Base-by-base conservation (phyloP, 2,888 invertebrate genomes). In the Eupithecia pulchellata region DNA sequence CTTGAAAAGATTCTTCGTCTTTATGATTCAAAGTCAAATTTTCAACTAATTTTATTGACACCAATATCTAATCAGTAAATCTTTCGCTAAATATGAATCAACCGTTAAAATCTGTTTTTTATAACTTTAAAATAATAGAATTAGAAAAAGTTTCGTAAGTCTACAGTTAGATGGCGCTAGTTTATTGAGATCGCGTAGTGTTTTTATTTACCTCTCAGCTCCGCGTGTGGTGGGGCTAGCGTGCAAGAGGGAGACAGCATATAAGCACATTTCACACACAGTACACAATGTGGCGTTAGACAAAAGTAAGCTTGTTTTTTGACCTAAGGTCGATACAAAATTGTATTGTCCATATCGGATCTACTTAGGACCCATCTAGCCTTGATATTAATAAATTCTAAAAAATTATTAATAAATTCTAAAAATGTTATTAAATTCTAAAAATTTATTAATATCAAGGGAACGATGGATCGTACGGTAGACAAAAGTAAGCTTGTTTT, bases 201-300 rank as follows among this genome's bases (percentile, higher is more conserved):
- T 78, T 78, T 52, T 9, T 91, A 92, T 89, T 94, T 94, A 94
- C 94, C 94, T 94, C 94, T 90, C 84, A 94, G 86, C 81, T 94
- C 94, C 92, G 92, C 88, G 88, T 94, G 94, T 88, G 91, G 94
- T 80, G 93, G 93, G 89, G 93, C 93, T 94, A 86, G 91, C 91
- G 93, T 93, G 92, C 92, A 92, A 94, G 85, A 92, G 92, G 83
- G 89, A 92, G 89, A 93, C 85, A 80, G 88, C 88, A 92, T 88
- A 89, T 92, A 93, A 93, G 93, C 93, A 88, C 84, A 87, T 79
- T 34, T 20, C 34, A 61, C 61, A 61, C 61, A 61, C 32, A 32
- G 34, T 61, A 61, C 34, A 57, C 29, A 57, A 57, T 57, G 57
- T 57, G 57, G 57, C 29, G 57, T 29, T 27, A 13, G 55, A 2